Evolutionary conservation across 2,113 vertebrate species (phyloP).

Genomic region (Oreochromis niloticus): DNA sequence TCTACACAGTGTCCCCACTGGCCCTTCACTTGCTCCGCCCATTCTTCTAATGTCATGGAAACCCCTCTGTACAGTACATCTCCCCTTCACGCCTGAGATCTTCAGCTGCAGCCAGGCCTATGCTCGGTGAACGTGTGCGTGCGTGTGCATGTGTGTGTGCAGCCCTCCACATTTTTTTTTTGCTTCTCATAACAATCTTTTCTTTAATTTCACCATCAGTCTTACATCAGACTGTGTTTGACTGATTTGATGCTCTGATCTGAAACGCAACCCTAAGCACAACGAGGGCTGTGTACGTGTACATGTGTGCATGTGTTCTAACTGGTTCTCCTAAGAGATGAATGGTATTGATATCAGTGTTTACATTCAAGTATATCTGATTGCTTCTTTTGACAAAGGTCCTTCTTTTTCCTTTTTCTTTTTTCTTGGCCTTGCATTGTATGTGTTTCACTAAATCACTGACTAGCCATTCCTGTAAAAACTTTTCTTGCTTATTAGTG

Average conservation of each 20-base stretch:
- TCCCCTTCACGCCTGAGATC: slow-evolving; percentile 5
- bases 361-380: slow-evolving; percentile 39
- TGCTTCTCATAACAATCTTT: background rate
- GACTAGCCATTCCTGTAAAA: slow-evolving; percentile 1
- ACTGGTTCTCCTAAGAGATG: slow-evolving; percentile 9
- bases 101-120: slow-evolving; percentile 9
- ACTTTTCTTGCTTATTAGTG: background rate
- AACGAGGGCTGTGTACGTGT: background rate
- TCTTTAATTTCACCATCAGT: background rate
- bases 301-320: background rate
- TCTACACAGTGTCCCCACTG: background rate
- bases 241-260: slow-evolving; percentile 11
- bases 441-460: background rate
- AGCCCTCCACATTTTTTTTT: background rate
- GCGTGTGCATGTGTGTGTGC: background rate
- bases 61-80: slow-evolving; percentile 54
- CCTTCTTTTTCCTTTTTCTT: background rate
- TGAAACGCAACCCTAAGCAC: slow-evolving; percentile 49
- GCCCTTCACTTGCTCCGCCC: background rate
- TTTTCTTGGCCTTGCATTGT: slow-evolving; percentile 29
- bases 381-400: slow-evolving; percentile 32
- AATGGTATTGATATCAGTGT: slow-evolving; percentile 45
- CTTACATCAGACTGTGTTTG: background rate
- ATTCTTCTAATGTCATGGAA: slow-evolving; percentile 53
- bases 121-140: background rate